A percentile compares a stretch with the other conserved stretches of the same genome.
Evolutionary conservation across 2,113 vertebrate species (phyloP).

Genomic region (Zosterops japonicus): DNA sequence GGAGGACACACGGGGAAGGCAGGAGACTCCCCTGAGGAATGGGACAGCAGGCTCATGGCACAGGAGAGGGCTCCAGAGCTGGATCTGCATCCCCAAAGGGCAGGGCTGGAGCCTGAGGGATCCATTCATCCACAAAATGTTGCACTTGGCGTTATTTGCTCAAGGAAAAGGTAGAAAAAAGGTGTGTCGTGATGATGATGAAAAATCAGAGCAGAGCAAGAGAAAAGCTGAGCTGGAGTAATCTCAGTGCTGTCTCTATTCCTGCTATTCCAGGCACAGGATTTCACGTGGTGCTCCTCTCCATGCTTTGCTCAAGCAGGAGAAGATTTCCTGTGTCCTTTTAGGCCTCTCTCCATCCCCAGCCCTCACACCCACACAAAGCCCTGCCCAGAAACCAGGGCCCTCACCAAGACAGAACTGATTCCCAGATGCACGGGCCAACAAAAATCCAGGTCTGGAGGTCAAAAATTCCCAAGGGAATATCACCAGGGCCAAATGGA

Average conservation of each 20-base stretch:
- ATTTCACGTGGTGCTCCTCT: rapidly evolving
- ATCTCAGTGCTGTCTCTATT: rapidly evolving
- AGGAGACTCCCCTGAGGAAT: background rate
- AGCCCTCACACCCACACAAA: background rate
- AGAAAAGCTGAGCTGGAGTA: background rate
- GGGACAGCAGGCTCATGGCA: background rate
- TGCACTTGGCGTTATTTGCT: rapidly evolving
- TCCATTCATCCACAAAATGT: background rate
- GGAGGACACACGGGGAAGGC: background rate
- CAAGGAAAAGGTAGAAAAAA: background rate
- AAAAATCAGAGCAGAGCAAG: background rate
- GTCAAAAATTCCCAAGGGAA: background rate
- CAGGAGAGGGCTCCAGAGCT: background rate
- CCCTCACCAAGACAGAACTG: too few relatives aligned
- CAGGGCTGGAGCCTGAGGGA: background rate
- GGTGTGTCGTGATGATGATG: rapidly evolving
- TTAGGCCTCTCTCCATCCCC: background rate
- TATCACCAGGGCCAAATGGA: rapidly evolving
- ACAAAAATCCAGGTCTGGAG: background rate
- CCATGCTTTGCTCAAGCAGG: rapidly evolving
- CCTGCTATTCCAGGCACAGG: background rate
- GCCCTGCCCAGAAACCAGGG: background rate
- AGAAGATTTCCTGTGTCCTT: rapidly evolving
- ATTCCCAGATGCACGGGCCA: background rate
- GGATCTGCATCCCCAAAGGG: background rate